Base-by-base conservation (phyloP, 2,113 vertebrate genomes). In the Tragelaphus buxtoni region DNA sequence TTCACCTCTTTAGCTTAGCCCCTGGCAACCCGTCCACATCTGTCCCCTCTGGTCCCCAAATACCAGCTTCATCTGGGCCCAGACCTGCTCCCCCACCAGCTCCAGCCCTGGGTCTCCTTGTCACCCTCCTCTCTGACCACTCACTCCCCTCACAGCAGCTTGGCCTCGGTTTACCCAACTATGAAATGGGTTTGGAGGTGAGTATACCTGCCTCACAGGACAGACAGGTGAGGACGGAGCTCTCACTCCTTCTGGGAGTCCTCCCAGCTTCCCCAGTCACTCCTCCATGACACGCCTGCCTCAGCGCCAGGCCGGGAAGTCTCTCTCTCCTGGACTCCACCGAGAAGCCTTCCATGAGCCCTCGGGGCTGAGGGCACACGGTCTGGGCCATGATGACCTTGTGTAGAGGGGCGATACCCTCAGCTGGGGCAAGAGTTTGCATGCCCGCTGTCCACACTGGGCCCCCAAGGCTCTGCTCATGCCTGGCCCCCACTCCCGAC, bases 121-220 rank as follows among this genome's bases (percentile, higher is more conserved):
- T 11, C n/a, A 8, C 9, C 45, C 28, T 51, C 26, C 39, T 72
- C 12, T 39, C 32, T 0, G 42, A 32, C 55, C 14, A 16, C 45
- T 32, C 30, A 13, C 84, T n/a, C 7, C 6, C 65, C 39, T 49
- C 4, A 3, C 0, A 3, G 16, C 5, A 1, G 10, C n/a, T 17
- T 13, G n/a, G 13, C 22, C 65, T 91, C 56, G 10, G 30, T 76
- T 42, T 74, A 82, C 80, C 22, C 1, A 2, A 4, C 2, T 1
- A 16, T 12, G 5, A 32, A 53, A 20, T 14, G 10, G 74, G 35
- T 7, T 42, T 20, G 20, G 35, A 55, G 14, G 53, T 5, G n/a
- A 24, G 77, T 20, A 9, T 13, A 17, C 24, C 49, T 12, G 5
- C 42, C 20, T 58, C 51, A 7, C 13, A 3, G 65, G 22, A 12